These are phyloP conservation scores for Anguilla marmorata DNA, from an alignment of 2,797 vertebrate genomes.

Conservation along the genomic window DNA sequence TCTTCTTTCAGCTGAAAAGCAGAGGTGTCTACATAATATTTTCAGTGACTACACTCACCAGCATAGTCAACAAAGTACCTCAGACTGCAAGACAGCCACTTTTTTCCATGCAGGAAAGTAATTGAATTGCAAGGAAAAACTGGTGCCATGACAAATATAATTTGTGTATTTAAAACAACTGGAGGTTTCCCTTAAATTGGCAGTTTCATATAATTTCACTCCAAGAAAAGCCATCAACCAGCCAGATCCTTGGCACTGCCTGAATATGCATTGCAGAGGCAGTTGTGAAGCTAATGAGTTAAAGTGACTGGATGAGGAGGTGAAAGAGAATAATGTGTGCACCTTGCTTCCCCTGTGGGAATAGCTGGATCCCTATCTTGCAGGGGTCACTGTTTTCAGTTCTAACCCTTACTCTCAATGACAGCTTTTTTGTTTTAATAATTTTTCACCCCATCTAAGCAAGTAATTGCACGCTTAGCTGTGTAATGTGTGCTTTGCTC, in stretches of 20 bases:
- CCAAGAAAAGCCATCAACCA: background rate
- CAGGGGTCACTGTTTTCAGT: background rate
- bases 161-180: background rate
- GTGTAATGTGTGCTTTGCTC: constrained; percentile 3
- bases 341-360: background rate
- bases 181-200: background rate
- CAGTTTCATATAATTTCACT: background rate
- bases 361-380: background rate
- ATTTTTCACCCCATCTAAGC: background rate
- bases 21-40: background rate
- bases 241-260: background rate
- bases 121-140: background rate
- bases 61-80: background rate
- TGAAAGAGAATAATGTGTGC: background rate
- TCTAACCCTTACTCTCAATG: background rate
- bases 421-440: background rate
- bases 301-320: background rate
- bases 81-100: background rate
- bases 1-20: background rate
- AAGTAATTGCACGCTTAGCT: background rate
- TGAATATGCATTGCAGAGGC: too few species aligned
- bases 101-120: background rate
- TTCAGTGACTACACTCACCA: background rate
- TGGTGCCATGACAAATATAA: background rate
- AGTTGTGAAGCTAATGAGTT: background rate